Evolutionary conservation across 2,797 vertebrate species (phyloP), one percentile per base, ranked within the genome.

Genomic region (Halcyon badia): DNA sequence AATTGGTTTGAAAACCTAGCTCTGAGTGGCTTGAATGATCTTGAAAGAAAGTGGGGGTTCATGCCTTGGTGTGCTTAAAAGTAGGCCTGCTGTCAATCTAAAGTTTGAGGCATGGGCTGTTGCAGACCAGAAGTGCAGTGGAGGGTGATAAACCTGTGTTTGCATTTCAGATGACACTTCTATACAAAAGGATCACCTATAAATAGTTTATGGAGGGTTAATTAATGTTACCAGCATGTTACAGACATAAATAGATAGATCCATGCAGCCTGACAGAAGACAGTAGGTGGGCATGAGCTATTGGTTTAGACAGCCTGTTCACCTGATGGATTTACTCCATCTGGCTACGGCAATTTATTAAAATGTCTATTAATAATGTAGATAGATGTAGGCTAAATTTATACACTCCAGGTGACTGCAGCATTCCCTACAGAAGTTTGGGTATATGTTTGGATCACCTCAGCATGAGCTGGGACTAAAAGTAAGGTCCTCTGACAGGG

Each of bases 181-280:
- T 31, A 17, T 52, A 42, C 58, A 56, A 86, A 87, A 89, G 49
- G 17, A 81, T 68, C 33, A 69, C 35, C 65, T 87, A 87, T 68
- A 88, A 96, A 92, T 95, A 89, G 57, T 80, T 89, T 86, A 89
- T 54, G 39, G 44, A 83, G 65, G 57, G 58, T 87, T 95, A 88
- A 92, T 94, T 91, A 94, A 75, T 81, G 87, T n/a, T 91, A 70
- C 54, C 76, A 89, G 76, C 35, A 12, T 78, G 89, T 61, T 89
- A 51, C 82, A 92, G 89, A 46, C 87, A 71, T 57, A 84, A 84
- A 90, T 92, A 90, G 78, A 62, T 68, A 70, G 68, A 58, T 54
- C 42, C 49, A 78, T 33, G 24, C 30, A 69, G 33, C 64, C 31
- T 49, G 65, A 61, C 83, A 96, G 94, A 91, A 92, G 72, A 82